These are phyloP conservation scores for Holacanthus passer DNA, from an alignment of 2,113 vertebrate species.

Conservation along the genomic window DNA sequence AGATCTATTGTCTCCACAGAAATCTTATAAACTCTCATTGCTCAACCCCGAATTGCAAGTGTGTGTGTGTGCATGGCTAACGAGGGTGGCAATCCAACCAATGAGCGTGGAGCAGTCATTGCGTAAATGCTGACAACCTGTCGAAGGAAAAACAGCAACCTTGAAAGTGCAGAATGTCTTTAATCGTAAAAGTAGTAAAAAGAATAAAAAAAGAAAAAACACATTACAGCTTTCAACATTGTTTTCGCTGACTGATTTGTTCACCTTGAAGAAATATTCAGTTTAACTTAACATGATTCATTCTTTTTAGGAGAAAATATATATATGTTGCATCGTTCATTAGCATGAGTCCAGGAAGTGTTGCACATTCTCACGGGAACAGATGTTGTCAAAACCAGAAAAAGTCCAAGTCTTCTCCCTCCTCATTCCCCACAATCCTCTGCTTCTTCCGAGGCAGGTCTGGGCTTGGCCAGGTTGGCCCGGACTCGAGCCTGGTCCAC, in stretches of 20 bases:
- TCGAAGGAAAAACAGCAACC: background rate
- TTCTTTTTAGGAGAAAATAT: background rate
- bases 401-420: background rate
- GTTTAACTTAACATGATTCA: background rate
- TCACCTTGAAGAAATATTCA: background rate
- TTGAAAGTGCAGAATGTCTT: background rate
- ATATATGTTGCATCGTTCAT: constrained; percentile 26
- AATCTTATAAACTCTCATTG: too few species aligned
- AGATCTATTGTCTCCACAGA: too few species aligned
- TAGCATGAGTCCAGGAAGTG: background rate
- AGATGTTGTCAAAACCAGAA: background rate
- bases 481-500: constrained; percentile 94
- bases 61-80: too few species aligned
- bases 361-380: background rate
- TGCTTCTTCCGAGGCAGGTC: constrained; percentile 78
- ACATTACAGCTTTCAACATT: too few species aligned
- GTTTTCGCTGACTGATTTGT: too few species aligned
- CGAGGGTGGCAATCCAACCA: too few species aligned
- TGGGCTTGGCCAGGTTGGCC: constrained; percentile 86
- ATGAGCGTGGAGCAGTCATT: too few species aligned
- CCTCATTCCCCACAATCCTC: constrained; percentile 55
- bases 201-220: too few species aligned
- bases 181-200: constrained; percentile 9
- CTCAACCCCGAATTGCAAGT: too few species aligned
- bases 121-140: too few species aligned